Base-by-base conservation (phyloP, 1,140 invertebrate genomes). In the Rhyacophila brunnea region DNA sequence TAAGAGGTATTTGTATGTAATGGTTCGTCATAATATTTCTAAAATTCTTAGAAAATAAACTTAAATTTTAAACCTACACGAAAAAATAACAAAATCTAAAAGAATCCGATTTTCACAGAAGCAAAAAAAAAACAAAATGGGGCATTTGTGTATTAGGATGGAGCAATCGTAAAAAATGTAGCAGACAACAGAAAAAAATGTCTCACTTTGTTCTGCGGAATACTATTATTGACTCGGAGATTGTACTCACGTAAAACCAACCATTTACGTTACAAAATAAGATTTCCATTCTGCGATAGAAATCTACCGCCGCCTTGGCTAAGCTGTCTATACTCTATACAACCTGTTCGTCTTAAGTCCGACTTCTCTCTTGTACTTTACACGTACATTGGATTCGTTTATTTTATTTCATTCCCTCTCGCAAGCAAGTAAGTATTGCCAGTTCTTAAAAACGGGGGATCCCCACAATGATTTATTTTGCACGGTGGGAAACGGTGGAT, bases 311-410 rank as follows among this genome's bases (percentile, higher is more conserved):
- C 38, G 38, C 38, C 38, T n/a, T 28, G 11, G 38, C 38, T 40
- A 40, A 40, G 38, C 38, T 40, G 38, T 40, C 38, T 40, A 40
- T 40, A 40, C 38, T 40, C 38, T 40, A 40, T 40, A 40, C 38
- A 40, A 40, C 38, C 38, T 40, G 38, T 15, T 40, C 15, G 38
- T n/a, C 38, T 40, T 40, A 40, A 13, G 11, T 15, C 38, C 38
- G 9, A 28, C 15, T 13, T 40, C 38, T 40, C 38, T 40, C 15
- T 40, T n/a, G 38, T 40, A 40, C 38, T 40, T 40, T 15, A 15
- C 38, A 40, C 38, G 38, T 40, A 40, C 38, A 15, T n/a, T 5
- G 38, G n/a, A 15, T 40, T 40, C 38, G 38, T 40, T 40, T 40
- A 40, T 40, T 40, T 40, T 40, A 40, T 40, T 40, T 40, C 11